phyloP scores from a whole-genome alignment of 1,140 invertebrate species.

The Pseudobourletiella spinata region DNA sequence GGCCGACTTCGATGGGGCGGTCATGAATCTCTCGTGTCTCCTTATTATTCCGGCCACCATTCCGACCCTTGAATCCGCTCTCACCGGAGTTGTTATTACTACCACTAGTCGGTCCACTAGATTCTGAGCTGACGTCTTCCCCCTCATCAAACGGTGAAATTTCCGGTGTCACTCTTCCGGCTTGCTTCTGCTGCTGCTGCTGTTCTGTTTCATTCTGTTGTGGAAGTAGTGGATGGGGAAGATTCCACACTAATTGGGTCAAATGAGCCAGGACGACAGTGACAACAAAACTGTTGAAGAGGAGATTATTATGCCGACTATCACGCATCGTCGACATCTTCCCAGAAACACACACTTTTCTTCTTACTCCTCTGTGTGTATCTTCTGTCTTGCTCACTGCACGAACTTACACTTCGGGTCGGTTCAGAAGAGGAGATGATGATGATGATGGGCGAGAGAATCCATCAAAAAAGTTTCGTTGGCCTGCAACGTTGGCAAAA shows the following conservation, averaged over 20 bases:
- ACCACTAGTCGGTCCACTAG: not conserved
- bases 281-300: not conserved
- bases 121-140: not conserved
- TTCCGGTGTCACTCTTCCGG: slow-evolving; percentile 6
- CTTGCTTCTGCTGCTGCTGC: slow-evolving; percentile 2
- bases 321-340: too few relatives aligned
- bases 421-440: not conserved
- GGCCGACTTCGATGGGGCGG: not conserved
- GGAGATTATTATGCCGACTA: too few relatives aligned
- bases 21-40: slow-evolving; percentile 8
- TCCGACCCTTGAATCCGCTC: not conserved
- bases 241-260: slow-evolving; percentile 9
- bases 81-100: not conserved
- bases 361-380: not conserved
- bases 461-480: too few relatives aligned
- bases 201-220: not conserved
- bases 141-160: not conserved
- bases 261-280: not conserved
- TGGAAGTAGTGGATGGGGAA: slow-evolving; percentile 1
- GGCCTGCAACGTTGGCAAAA: too few relatives aligned
- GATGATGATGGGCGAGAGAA: not conserved
- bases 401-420: not conserved
- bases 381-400: not conserved
- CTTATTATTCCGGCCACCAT: not conserved
- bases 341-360: too few relatives aligned